These are phyloP conservation scores for Dreissena polymorpha DNA, from an alignment of 1,140 invertebrate genomes.

Conservation along the genomic window DNA sequence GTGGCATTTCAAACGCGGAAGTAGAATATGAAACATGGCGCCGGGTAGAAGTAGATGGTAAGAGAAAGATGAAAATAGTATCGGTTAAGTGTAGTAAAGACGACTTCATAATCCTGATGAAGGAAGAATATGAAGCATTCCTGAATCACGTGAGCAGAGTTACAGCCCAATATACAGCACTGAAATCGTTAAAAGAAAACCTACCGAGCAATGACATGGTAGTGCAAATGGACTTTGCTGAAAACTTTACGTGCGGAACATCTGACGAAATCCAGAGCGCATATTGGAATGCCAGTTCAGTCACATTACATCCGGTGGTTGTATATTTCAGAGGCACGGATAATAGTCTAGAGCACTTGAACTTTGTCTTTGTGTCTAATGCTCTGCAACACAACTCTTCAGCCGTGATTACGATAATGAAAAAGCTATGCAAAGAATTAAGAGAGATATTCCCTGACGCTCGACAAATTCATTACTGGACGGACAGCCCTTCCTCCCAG, in stretches of 20 bases:
- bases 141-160: conserved; percentile 29
- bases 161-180: conserved; percentile 21
- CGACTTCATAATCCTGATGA: not conserved
- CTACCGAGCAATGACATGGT: conserved; percentile 32
- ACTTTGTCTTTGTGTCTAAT: too few species aligned
- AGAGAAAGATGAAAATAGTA: conserved; percentile 10
- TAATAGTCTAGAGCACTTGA: not conserved
- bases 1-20: too few species aligned
- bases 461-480: too few species aligned
- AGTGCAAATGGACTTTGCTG: conserved; percentile 57
- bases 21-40: too few species aligned
- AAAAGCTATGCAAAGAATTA: too few species aligned
- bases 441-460: too few species aligned
- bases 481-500: too few species aligned
- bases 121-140: not conserved
- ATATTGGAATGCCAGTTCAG: conserved; percentile 43
- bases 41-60: not conserved
- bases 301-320: conserved; percentile 51
- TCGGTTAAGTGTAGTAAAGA: not conserved
- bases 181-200: conserved; percentile 45
- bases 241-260: conserved; percentile 46
- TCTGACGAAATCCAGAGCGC: conserved; percentile 50
- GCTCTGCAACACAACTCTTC: too few species aligned
- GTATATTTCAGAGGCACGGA: conserved; percentile 29
- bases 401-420: too few species aligned